Evolutionary conservation across 2,113 vertebrate species (phyloP).

Genomic region (Xiphophorus hellerii): DNA sequence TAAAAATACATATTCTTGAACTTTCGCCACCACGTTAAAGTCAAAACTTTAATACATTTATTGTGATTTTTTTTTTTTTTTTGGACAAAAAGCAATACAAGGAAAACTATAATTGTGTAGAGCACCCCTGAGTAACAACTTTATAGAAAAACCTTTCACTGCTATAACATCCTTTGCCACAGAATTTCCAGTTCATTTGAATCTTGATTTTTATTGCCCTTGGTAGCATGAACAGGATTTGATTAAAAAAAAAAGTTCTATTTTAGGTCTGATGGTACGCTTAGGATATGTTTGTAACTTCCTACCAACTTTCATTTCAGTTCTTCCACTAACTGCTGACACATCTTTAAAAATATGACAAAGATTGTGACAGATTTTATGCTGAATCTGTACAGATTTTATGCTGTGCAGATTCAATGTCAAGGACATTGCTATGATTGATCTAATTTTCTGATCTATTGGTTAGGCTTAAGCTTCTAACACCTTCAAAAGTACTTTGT

Average conservation of each 20-base stretch:
- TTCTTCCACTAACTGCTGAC: not conserved
- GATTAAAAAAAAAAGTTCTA: not conserved
- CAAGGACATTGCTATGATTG: too few species aligned
- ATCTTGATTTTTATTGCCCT: too few species aligned
- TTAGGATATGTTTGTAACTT: not conserved
- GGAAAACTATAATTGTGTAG: not conserved
- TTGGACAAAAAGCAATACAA: too few species aligned
- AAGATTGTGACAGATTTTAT: not conserved
- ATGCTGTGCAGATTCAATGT: too few species aligned
- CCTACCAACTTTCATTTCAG: not conserved
- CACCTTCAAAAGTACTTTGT: not conserved
- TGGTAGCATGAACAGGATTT: not conserved
- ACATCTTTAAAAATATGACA: not conserved
- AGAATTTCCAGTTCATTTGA: not conserved
- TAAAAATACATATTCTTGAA: too few species aligned
- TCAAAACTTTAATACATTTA: too few species aligned
- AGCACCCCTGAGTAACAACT: not conserved
- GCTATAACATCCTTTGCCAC: not conserved
- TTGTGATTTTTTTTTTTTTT: too few species aligned
- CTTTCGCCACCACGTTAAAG: too few species aligned
- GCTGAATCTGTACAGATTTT: not conserved
- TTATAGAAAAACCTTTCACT: not conserved
- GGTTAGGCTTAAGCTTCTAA: not conserved
- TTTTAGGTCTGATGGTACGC: not conserved
- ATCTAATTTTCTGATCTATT: not conserved